phyloP scores from a whole-genome alignment of 64 coral and sea anemone species.

The Pachyseris speciosa region DNA sequence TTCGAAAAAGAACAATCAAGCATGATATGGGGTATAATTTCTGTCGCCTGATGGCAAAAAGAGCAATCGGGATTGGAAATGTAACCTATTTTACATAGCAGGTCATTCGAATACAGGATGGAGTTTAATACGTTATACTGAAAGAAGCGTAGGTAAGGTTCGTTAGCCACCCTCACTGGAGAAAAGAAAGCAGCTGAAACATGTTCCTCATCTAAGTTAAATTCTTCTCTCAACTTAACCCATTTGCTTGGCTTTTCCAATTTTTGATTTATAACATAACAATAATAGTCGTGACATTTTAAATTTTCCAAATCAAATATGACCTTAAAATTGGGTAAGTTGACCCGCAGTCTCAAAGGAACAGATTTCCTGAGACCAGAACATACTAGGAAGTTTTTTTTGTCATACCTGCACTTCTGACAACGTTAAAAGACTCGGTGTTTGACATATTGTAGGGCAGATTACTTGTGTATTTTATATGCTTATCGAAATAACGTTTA shows the following conservation, averaged over 20 bases:
- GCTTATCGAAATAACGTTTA: background rate
- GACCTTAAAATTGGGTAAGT: background rate
- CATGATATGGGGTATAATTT: background rate
- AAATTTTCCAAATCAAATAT: background rate
- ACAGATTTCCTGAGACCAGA: no score
- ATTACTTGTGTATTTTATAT: background rate
- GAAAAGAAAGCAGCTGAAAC: background rate
- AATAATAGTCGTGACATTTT: background rate
- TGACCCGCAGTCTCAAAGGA: background rate
- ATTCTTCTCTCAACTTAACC: constrained; percentile 5
- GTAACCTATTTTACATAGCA: background rate
- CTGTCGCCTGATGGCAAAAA: background rate
- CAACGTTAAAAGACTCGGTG: no score
- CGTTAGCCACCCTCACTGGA: background rate
- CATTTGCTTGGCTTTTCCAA: background rate
- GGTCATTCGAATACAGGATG: background rate
- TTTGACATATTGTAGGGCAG: background rate
- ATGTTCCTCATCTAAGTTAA: background rate
- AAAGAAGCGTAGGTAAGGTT: background rate
- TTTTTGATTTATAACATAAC: background rate
- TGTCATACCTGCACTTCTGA: no score
- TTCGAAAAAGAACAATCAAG: background rate
- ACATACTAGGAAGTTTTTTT: no score
- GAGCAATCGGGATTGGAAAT: background rate
- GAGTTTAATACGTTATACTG: background rate